phyloP scores from a whole-genome alignment of 2,888 invertebrate genomes.

The Hyles lineata region DNA sequence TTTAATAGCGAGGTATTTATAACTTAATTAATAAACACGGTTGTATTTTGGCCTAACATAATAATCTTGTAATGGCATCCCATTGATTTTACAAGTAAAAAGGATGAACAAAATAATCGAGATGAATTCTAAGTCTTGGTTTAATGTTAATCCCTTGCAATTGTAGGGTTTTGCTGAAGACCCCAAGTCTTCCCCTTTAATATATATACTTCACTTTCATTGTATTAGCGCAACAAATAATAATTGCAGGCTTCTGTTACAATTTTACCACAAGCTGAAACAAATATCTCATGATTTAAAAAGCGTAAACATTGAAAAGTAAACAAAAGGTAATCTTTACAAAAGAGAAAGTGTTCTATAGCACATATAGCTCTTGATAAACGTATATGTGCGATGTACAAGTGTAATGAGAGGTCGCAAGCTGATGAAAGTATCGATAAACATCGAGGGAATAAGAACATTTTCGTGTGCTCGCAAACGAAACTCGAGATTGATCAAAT shows the following conservation, averaged over 20 bases:
- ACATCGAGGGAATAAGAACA: conserved; percentile 47
- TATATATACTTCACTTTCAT: no score
- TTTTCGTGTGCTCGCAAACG: conserved; percentile 46
- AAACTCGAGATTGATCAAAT: conserved; percentile 8
- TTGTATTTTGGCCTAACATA: no score
- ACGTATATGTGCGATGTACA: conserved; percentile 10
- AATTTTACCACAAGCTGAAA: not conserved
- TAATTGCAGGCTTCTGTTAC: not conserved
- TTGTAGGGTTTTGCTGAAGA: no score
- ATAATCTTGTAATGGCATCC: no score
- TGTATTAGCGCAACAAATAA: no score
- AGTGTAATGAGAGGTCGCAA: conserved; percentile 11
- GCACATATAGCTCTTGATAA: conserved; percentile 13
- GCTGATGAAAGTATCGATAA: conserved; percentile 36
- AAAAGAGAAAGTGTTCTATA: conserved; percentile 22
- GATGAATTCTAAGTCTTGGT: no score
- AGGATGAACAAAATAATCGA: no score
- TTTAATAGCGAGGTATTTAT: no score
- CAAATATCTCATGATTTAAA: not conserved
- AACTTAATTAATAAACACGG: no score
- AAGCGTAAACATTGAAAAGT: not conserved
- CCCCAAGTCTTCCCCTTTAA: no score
- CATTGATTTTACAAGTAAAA: no score
- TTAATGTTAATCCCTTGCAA: no score
- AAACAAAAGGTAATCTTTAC: conserved; percentile 8